Base-by-base conservation (phyloP, 1,140 invertebrate genomes). In the Nilaparvata lugens region DNA sequence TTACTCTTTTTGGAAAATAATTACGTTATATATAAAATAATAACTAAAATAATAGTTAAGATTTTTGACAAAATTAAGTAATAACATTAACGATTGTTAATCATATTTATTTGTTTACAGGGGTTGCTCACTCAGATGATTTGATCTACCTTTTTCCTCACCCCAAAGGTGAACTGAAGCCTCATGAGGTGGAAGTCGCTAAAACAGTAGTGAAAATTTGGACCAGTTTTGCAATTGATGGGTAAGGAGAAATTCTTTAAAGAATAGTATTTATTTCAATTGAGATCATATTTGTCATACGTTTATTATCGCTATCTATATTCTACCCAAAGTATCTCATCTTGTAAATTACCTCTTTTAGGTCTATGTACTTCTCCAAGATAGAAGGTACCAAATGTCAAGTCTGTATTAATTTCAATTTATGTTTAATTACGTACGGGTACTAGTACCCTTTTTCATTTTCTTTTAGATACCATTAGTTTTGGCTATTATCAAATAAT, bases 91-190 rank as follows among this genome's bases (percentile, higher is more conserved):
- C n/a, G n/a, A n/a, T n/a, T n/a, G n/a, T n/a, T n/a, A n/a, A n/a
- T n/a, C n/a, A n/a, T n/a, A n/a, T n/a, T n/a, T 11, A 35, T 35
- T 2, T 35, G 40, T 62, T 64, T 68, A 1, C 59, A 77, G 78
- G 78, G 4, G 71, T 78, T 1, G 31, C 64, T 11, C 78, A 80
- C 61, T 67, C 66, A 0, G 78, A 80, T 51, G 77, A 80, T 4
- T 43, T 79, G 3, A 67, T 74, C 56, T 80, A 77, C 63, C 57
- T 78, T 11, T 76, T 79, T 61, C 76, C 70, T 4, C 21, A 60
- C 28, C 24, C 68, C 5, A 45, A 66, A 6, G 54, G 69, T 3
- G 58, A 66, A n/a, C 70, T 73, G 53, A 74, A 67, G 5, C 55
- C 61, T 6, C 53, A 18, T 0, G 77, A 78, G 60, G 60, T 52